Evolutionary conservation across 2,113 vertebrate species (phyloP).

Genomic region (Ptilonorhynchus violaceus): DNA sequence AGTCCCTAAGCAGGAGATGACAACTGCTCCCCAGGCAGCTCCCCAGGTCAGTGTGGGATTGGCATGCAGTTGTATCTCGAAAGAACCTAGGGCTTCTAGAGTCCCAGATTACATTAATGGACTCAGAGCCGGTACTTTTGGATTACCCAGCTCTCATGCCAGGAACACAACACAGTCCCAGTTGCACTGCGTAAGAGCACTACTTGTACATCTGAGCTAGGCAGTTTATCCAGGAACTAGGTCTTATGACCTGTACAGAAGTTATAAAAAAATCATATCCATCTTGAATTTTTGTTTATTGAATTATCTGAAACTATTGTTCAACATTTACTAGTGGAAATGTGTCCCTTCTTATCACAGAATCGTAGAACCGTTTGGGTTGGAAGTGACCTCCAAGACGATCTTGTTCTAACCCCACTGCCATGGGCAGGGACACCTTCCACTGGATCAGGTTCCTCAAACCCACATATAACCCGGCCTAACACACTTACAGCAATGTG

Average conservation of each 20-base stretch:
- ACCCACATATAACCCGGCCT: neutral
- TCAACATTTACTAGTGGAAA: neutral
- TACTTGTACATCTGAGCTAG: neutral
- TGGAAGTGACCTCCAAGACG: neutral
- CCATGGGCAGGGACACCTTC: neutral
- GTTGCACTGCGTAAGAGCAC: neutral
- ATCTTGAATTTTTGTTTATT: neutral
- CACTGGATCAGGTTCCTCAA: neutral
- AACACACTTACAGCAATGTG: neutral
- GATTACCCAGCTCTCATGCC: neutral
- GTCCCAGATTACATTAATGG: neutral
- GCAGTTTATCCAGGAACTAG: neutral
- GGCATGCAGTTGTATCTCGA: neutral
- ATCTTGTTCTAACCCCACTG: neutral
- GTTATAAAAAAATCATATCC: neutral
- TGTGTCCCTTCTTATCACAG: neutral
- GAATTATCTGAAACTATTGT: neutral
- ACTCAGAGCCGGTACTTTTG: fast-evolving
- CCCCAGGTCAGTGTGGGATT: neutral
- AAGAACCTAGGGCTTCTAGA: neutral
- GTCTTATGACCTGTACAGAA: neutral
- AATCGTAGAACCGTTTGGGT: neutral
- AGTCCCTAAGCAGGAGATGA: neutral
- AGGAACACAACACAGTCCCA: neutral
- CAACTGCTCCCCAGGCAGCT: neutral